Base-by-base conservation (phyloP, 2,888 invertebrate genomes). In the Drosophila cognata region DNA sequence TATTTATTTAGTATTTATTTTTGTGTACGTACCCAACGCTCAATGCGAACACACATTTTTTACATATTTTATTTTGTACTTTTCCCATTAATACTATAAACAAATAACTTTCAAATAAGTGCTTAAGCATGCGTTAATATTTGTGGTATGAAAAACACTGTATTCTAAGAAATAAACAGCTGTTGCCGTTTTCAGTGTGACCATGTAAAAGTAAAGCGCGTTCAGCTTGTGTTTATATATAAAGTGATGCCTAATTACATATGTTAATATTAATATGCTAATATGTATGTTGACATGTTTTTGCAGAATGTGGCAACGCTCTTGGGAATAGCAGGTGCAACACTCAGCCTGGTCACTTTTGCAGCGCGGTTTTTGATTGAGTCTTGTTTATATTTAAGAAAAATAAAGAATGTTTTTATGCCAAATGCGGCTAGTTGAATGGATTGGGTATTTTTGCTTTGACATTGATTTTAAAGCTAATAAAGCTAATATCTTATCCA, bases 121-220 rank as follows among this genome's bases (percentile, higher is more conserved):
- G 25, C 16, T 43, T 13, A 46, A 25, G 6, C 16, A 28, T 18
- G 50, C 50, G 1, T 28, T 18, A 28, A 8, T 18, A 25, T 28
- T 50, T 16, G 8, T 18, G n/a, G 36, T 38, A n/a, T 29, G n/a
- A n/a, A 41, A n/a, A 38, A 10, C 2, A 16, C 1, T 1, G 59
- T 46, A 29, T 16, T 28, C 1, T n/a, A n/a, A n/a, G 8, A 5
- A 36, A 11, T 6, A 25, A 29, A 28, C 58, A 63, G 71, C 71
- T 62, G 71, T 52, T 55, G 0, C 1, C 10, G 8, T 1, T 2
- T 16, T 5, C 29, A 71, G 62, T 71, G 71, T 71, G 71, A 28
- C 71, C 71, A 58, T 16, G 13, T 4, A 2, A 13, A 7, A 13
- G 10, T 59, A 13, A 13, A 33, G n/a, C 35, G 46, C 56, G 28